Evolutionary conservation across 1,140 invertebrate genomes (phyloP).

Genomic region (honey bee (Apis mellifera)): Amel_HAv3.1 CM009932.2:3204501-3205000

Average conservation of each 20-base stretch:
- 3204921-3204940: background rate
- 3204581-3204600: background rate
- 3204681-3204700: background rate
- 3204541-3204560: background rate
- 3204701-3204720: constrained; percentile 1
- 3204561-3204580: background rate
- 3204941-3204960: no score
- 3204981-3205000: no score
- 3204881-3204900: background rate
- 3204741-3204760: constrained; percentile 51
- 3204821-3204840: background rate
- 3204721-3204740: constrained; percentile 26
- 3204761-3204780: constrained; percentile 20
- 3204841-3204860: background rate
- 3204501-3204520: background rate
- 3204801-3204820: background rate
- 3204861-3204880: constrained; percentile 43
- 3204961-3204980: no score
- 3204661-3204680: background rate
- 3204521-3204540: background rate
- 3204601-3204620: background rate
- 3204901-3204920: constrained; percentile 16
- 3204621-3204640: background rate
- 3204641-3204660: background rate
- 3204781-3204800: background rate